Evolutionary conservation across 1,140 invertebrate genomes (phyloP).

Genomic region (Teleopsis dalmanni): DNA sequence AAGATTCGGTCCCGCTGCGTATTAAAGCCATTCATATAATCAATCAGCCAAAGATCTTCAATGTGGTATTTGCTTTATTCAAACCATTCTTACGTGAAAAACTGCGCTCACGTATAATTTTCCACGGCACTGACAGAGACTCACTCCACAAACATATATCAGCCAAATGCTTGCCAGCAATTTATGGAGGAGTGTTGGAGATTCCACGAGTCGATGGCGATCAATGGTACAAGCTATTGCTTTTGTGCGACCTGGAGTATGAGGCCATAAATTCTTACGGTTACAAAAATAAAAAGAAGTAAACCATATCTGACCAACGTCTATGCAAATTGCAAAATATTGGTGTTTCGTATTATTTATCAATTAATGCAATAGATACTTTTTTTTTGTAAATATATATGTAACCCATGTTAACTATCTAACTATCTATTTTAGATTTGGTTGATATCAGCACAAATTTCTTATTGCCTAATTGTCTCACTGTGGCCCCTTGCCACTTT

Average conservation of each 20-base stretch:
- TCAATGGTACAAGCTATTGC: conserved; percentile 64
- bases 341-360: no score
- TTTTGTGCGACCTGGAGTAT: conserved; percentile 65
- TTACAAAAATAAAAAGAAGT: conserved; percentile 59
- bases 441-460: no score
- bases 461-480: no score
- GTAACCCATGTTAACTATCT: no score
- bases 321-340: no score
- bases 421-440: no score
- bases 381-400: no score
- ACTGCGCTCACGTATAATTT: conserved; percentile 64
- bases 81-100: conserved; percentile 79
- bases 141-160: conserved; percentile 71
- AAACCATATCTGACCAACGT: no score
- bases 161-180: conserved; percentile 67
- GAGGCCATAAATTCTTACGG: conserved; percentile 68
- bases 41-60: conserved; percentile 82
- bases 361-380: no score
- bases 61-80: conserved; percentile 77
- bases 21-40: conserved; percentile 81
- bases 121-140: conserved; percentile 75
- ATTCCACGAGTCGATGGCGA: conserved; percentile 56
- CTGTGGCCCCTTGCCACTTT: no score
- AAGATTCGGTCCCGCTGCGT: conserved; percentile 68
- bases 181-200: conserved; percentile 68